phyloP scores from a whole-genome alignment of 2,888 invertebrate species.

The Steinernema scapterisci region DNA sequence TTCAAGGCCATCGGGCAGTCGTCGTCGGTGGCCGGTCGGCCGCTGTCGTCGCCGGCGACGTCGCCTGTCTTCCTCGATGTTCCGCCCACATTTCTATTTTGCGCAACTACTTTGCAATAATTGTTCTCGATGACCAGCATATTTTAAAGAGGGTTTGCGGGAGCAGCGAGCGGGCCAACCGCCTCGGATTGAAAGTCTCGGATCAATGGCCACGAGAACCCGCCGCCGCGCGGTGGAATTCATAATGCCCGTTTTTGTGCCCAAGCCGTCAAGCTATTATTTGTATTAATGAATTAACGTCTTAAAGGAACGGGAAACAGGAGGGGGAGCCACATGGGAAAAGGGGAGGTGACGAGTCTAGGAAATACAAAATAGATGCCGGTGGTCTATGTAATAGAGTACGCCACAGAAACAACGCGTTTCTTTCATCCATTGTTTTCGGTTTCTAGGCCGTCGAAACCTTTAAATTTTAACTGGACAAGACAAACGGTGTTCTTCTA shows the following conservation, averaged over 20 bases:
- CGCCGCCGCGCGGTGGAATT: no score
- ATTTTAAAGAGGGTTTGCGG: neutral
- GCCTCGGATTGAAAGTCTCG: no score
- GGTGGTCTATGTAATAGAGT: conserved; percentile 9
- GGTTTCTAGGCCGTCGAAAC: no score
- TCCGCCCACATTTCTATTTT: conserved; percentile 29
- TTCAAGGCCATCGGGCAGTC: conserved; percentile 30
- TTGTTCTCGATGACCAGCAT: neutral
- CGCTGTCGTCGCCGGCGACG: neutral
- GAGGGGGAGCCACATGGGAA: neutral
- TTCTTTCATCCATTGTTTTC: no score
- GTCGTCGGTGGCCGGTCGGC: no score
- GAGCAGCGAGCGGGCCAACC: no score
- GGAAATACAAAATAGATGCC: conserved; percentile 29
- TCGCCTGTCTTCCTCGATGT: no score
- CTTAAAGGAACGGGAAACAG: neutral
- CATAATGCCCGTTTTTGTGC: neutral
- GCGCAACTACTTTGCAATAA: conserved; percentile 28
- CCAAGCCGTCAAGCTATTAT: neutral
- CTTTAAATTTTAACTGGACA: no score
- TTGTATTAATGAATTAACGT: conserved; percentile 19
- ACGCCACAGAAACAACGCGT: conserved; percentile 14
- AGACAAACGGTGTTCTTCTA: no score
- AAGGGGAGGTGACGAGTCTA: conserved; percentile 24
- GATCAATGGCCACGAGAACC: no score